Percentiles rank a stretch among this genome's conserved stretches.
phyloP scores from a whole-genome alignment of 1,140 invertebrate species.

The Penaeus indicus region DNA sequence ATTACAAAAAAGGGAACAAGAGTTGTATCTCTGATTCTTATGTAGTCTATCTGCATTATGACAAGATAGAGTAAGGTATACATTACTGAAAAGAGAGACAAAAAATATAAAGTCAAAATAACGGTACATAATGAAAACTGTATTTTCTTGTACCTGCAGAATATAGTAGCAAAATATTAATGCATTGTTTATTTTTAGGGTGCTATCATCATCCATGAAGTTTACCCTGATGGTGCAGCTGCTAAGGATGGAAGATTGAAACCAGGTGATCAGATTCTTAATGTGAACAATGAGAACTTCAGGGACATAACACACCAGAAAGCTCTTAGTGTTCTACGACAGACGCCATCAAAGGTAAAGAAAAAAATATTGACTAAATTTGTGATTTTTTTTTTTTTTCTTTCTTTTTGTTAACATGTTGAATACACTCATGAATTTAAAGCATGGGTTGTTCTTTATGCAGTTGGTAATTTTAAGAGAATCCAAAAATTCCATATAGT shows the following conservation, averaged over 20 bases:
- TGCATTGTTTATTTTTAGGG: conserved; percentile 76
- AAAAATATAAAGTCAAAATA: no score
- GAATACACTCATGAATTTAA: no score
- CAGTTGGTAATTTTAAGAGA: not conserved
- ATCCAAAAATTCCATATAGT: no score
- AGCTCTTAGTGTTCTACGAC: conserved; percentile 80
- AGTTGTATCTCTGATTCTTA: no score
- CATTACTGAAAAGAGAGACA: no score
- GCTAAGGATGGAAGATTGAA: conserved; percentile 90
- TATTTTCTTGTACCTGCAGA: no score
- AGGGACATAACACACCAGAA: conserved; percentile 78
- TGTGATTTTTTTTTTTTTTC: not conserved
- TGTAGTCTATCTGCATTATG: no score
- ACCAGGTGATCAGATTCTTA: conserved; percentile 93
- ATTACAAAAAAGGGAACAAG: no score
- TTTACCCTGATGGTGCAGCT: conserved; percentile 92
- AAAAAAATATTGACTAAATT: not conserved
- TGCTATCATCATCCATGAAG: conserved; percentile 90
- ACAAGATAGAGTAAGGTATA: no score
- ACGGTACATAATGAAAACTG: no score
- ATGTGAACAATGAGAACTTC: conserved; percentile 85
- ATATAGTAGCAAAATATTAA: not conserved
- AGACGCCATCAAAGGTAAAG: conserved; percentile 78
- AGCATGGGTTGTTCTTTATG: not conserved
- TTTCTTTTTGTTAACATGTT: not conserved